Conservation (phyloP, 2,888 invertebrate genomes). For the Stenolophus ochropezus region DNA sequence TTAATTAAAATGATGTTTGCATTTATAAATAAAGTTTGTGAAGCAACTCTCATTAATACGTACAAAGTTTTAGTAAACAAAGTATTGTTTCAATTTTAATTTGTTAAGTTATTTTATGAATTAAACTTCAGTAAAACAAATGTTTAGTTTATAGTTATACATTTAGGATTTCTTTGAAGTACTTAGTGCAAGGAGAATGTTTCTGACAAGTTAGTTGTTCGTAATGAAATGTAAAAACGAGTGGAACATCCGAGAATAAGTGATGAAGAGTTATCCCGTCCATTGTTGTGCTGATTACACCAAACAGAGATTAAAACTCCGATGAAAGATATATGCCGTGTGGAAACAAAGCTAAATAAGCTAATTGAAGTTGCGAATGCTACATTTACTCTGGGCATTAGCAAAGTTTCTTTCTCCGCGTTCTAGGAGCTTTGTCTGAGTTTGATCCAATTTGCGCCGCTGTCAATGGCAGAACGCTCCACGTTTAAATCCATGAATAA, state of each 20-base stretch:
- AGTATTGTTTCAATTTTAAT: no score
- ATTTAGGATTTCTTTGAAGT: no score
- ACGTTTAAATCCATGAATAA: slow-evolving; percentile 39
- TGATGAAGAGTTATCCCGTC: background rate
- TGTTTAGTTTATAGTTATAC: no score
- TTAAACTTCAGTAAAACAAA: no score
- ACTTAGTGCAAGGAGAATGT: no score
- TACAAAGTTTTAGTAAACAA: no score
- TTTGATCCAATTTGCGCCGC: slow-evolving; percentile 46
- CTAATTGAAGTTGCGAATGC: slow-evolving; percentile 31
- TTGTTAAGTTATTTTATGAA: no score
- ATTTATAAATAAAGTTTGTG: no score
- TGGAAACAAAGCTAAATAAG: slow-evolving; percentile 20
- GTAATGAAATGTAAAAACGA: background rate
- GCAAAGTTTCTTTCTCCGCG: slow-evolving; percentile 33
- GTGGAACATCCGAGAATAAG: background rate
- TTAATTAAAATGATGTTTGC: no score
- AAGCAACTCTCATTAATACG: no score
- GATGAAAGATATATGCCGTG: slow-evolving; percentile 11
- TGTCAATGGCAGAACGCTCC: slow-evolving; percentile 15
- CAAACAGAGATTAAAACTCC: background rate
- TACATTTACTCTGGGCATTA: slow-evolving; percentile 37
- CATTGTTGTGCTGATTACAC: background rate
- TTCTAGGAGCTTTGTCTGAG: slow-evolving; percentile 38
- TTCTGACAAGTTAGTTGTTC: background rate